Evolutionary conservation across 2,888 invertebrate genomes (phyloP).

Genomic region (Blera fallax): DNA sequence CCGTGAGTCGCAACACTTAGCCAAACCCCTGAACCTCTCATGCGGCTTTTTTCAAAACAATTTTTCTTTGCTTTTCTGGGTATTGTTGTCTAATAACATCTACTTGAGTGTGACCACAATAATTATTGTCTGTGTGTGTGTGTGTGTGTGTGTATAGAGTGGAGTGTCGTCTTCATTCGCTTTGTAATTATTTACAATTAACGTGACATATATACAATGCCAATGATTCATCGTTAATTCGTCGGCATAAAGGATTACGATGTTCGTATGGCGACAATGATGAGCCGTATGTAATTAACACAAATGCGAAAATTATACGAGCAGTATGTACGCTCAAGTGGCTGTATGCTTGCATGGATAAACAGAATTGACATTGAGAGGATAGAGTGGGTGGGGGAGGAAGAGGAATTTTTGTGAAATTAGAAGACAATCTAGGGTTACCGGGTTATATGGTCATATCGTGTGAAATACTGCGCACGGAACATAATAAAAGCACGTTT

Average conservation of each 20-base stretch:
- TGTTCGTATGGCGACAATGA: conserved; percentile 3
- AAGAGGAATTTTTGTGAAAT: conserved; percentile 16
- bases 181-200: conserved; percentile 52
- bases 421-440: conserved; percentile 12
- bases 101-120: conserved; percentile 44
- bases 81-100: conserved; percentile 48
- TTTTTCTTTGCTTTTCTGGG: conserved; percentile 30
- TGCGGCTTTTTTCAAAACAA: conserved; percentile 32
- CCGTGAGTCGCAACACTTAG: conserved; percentile 26
- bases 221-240: conserved; percentile 55
- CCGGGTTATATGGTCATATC: conserved; percentile 4
- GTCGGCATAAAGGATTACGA: conserved; percentile 36
- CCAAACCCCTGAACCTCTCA: conserved; percentile 39
- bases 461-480: not conserved
- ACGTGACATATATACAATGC: conserved; percentile 44
- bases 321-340: not conserved
- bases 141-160: not conserved
- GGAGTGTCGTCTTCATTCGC: conserved; percentile 47
- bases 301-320: conserved; percentile 16
- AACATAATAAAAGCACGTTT: not conserved
- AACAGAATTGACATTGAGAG: conserved; percentile 36
- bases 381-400: not conserved
- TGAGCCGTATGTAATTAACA: conserved; percentile 20
- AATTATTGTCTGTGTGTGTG: not conserved
- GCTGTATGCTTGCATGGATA: not conserved